A percentile compares a stretch with the other conserved stretches of the same genome.
Evolutionary conservation across 2,113 vertebrate genomes (phyloP).

Genomic region (Gopherus flavomarginatus): DNA sequence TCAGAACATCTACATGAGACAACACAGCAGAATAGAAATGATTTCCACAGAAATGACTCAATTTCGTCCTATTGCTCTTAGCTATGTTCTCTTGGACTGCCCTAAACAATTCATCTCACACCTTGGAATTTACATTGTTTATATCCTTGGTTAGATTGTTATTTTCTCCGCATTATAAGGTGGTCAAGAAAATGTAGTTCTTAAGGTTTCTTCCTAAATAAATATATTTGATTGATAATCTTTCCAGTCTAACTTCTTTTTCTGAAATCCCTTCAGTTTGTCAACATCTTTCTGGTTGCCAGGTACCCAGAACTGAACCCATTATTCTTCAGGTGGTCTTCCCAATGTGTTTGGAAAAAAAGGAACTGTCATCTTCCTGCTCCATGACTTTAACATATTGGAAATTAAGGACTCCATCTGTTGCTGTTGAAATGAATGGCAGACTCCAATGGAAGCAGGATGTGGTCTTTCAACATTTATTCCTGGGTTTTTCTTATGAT

Average conservation of each 20-base stretch:
- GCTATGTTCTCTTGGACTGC: neutral
- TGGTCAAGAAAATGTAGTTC: neutral
- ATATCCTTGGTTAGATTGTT: neutral
- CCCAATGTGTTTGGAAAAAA: neutral
- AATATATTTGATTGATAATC: neutral
- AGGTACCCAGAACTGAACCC: neutral
- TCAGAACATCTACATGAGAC: neutral
- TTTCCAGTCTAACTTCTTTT: accelerated
- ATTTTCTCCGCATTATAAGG: neutral
- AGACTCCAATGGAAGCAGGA: neutral
- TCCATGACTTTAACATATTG: neutral
- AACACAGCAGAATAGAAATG: neutral
- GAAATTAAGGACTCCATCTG: neutral
- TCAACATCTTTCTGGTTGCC: neutral
- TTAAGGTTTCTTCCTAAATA: neutral
- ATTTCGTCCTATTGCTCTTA: neutral
- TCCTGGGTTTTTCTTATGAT: neutral
- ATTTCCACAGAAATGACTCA: neutral
- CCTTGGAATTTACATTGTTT: neutral
- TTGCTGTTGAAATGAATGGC: neutral
- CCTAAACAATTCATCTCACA: neutral
- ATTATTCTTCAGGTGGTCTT: neutral
- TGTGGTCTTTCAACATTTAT: neutral
- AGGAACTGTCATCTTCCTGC: neutral
- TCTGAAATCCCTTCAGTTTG: neutral